A percentile compares a stretch with the other conserved stretches of the same genome.
Conservation (phyloP, 1,140 invertebrate species). For the Euura lappo region DNA sequence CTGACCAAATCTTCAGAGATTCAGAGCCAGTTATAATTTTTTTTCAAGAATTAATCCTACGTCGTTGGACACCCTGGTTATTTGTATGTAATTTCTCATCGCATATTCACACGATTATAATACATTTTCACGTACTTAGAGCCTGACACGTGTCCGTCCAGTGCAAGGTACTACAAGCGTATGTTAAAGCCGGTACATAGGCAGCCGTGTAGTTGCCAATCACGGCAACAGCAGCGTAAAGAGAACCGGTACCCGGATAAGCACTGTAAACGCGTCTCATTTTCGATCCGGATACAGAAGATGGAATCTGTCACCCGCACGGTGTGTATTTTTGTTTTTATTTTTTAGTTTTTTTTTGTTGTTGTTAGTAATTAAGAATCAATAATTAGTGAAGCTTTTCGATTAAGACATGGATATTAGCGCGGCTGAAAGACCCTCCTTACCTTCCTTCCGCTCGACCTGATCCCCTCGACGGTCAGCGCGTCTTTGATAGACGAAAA, state of each 20-base stretch:
- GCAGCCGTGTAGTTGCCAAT: constrained; percentile 55
- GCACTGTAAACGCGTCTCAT: constrained; percentile 64
- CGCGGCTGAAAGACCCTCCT: too few species aligned
- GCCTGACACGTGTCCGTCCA: constrained; percentile 56
- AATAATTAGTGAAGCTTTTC: too few species aligned
- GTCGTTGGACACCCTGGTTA: too few species aligned
- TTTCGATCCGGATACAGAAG: constrained; percentile 27
- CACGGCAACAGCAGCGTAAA: constrained; percentile 68
- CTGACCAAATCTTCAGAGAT: too few species aligned
- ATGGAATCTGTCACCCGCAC: constrained; percentile 40
- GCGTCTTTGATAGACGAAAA: constrained; percentile 69
- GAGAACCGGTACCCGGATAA: constrained; percentile 69
- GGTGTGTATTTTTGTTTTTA: too few species aligned
- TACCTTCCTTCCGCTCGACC: constrained; percentile 65
- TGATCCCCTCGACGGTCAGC: constrained; percentile 66
- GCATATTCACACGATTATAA: too few species aligned
- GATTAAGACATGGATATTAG: too few species aligned
- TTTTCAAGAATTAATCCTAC: too few species aligned
- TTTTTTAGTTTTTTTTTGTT: too few species aligned
- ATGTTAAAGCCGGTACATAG: constrained; percentile 72
- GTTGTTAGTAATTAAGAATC: too few species aligned
- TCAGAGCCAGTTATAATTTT: too few species aligned
- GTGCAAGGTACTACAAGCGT: constrained; percentile 64
- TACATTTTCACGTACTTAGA: constrained; percentile 48
- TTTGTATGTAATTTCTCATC: too few species aligned